Evolutionary conservation across 1,140 invertebrate species (phyloP), one percentile per base, ranked within the genome.

Genomic region (Bombus cullumanus): DNA sequence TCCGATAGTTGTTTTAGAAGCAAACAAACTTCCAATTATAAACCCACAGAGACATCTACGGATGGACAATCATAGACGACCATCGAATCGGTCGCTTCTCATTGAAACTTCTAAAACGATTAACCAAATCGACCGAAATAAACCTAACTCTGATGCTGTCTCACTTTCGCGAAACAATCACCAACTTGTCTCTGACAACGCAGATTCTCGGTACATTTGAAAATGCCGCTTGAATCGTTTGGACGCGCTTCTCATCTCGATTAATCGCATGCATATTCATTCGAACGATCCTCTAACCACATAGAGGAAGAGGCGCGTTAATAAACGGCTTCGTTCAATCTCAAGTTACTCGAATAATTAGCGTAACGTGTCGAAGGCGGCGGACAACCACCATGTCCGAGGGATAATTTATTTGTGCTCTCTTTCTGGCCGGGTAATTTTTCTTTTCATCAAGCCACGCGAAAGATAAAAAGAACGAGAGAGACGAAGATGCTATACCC

Each of bases 401-500:
- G 34, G 43, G 59, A 31, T 83, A 77, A 83, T 77, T 83, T 68
- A 39, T 77, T 77, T 68, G 62, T n/a, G 22, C 28, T 41, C 28
- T 15, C 22, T 34, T 80, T 84, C 31, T 15, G 13, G 10, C 31
- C 13, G 57, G 13, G 37, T 81, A 81, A 81, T 72, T 66, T 85
- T 85, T 74, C 62, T 66, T 85, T 68, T 69, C 59, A 79, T 64
- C 25, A 37, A 68, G 41, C 10, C 74, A 59, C 47, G 28, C n/a
- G 9, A 15, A 53, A 47, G 59, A 37, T 34, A 86, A 31, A 31
- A 39, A 39, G 18, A 43, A 71, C 12, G 28, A 37, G 13, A 62
- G 43, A 47, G 47, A 22, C 69, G 71, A 53, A 28, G 34, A 41
- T 25, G 47, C 64, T 69, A 86, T 64, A 75, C 92, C 91, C 59